These are phyloP conservation scores for Drosophila borborema DNA, from an alignment of 2,888 invertebrate genomes.

Conservation along the genomic window DNA sequence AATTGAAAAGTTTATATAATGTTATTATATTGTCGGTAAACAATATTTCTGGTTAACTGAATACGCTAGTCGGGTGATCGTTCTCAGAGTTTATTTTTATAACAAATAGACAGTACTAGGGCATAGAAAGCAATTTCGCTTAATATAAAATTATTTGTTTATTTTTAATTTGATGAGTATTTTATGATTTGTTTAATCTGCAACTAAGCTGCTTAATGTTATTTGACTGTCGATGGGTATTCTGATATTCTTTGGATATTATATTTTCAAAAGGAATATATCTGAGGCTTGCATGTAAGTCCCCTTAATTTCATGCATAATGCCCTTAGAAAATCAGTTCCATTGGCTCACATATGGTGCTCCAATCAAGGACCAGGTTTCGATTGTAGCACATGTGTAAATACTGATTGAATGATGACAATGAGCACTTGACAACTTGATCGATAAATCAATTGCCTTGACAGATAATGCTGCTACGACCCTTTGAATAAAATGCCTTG, in stretches of 20 bases:
- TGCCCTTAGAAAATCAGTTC: conserved; percentile 4
- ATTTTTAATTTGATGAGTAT: background rate
- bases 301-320: background rate
- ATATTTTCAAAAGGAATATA: background rate
- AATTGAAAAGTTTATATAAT: no score
- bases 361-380: conserved; percentile 28
- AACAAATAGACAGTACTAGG: background rate
- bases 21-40: background rate
- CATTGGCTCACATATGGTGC: conserved; percentile 7
- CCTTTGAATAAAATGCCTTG: conserved; percentile 61
- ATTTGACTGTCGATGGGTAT: background rate
- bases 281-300: conserved; percentile 16
- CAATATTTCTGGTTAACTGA: background rate
- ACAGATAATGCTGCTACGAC: conserved; percentile 66
- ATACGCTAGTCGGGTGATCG: no score
- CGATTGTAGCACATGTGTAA: conserved; percentile 65
- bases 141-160: conserved; percentile 1
- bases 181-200: background rate
- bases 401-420: conserved; percentile 75
- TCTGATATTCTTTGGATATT: background rate
- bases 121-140: background rate
- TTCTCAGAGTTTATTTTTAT: background rate
- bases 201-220: background rate
- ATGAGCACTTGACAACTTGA: conserved; percentile 79
- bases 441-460: conserved; percentile 81